Base-by-base conservation (phyloP, 1,140 invertebrate genomes). In the Trichonephila clavipes region DNA sequence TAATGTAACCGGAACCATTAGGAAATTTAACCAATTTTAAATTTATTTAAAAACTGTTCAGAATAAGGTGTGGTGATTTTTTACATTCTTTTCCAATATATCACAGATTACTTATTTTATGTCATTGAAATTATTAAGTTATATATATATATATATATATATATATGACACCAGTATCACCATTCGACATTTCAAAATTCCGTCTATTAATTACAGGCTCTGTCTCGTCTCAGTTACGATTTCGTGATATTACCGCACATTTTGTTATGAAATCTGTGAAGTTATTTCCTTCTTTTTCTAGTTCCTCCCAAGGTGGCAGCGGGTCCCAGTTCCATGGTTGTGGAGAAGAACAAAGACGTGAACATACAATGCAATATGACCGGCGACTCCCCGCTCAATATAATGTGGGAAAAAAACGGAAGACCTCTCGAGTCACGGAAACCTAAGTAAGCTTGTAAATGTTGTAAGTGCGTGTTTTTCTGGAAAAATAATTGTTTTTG, bases 351-450 rank as follows among this genome's bases (percentile, higher is more conserved):
- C 66, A 90, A 90, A 86, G 93, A 94, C 64, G 88, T 90, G 6
- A 86, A 34, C n/a, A 89, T 94, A 21, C 83, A 87, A 89, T 94
- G 93, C 88, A 94, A 94, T 16, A 86, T 94, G 81, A 94, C 88
- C 14, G 93, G 93, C 4, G 93, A 94, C 58, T 86, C 62, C 19
- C 93, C 93, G 2, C 64, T 94, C 24, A 90, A 90, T 28, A 94
- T 94, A n/a, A 85, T 86, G 81, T 94, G 93, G 93, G 88, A 90
- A 34, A 94, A 94, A 86, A 94, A 94, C 62, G 93, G 93, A 10
- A 21, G 61, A 72, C 58, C 77, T 44, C 83, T 90, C 1, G 93
- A 94, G 40, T 21, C 61, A 28, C 40, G 92, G 81, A 94, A 86
- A 44, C 93, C 88, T 1, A 90, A 82, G 93, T 94, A 62, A 88